Percentiles rank a stretch among this genome's conserved stretches.
phyloP scores from a whole-genome alignment of 2,797 vertebrate genomes.

The Neosilurus mollespiculum region DNA sequence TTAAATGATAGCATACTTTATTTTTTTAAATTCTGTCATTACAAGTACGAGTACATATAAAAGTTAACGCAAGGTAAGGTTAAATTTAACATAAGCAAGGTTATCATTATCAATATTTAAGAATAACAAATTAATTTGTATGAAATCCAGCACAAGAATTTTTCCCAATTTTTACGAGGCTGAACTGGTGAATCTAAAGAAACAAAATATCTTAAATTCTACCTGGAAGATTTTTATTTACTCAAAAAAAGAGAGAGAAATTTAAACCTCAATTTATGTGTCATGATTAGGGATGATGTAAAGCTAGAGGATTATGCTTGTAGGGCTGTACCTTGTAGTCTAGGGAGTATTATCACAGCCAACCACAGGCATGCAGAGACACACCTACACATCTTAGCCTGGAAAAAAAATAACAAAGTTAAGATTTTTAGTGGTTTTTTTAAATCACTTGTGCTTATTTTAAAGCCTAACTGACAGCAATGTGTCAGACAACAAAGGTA shows the following conservation, averaged over 20 bases:
- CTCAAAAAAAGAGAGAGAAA: background rate
- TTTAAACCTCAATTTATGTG: background rate
- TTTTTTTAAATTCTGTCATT: background rate
- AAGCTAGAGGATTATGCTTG: background rate
- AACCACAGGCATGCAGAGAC: slow-evolving; percentile 58
- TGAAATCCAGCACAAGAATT: slow-evolving; percentile 8
- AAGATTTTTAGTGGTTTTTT: background rate
- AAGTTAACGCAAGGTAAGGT: background rate
- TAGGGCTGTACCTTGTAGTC: slow-evolving; percentile 58
- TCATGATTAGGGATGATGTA: background rate
- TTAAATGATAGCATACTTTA: background rate
- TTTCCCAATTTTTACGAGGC: background rate
- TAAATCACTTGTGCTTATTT: background rate
- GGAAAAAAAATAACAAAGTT: background rate
- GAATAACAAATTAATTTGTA: background rate
- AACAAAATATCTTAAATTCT: background rate
- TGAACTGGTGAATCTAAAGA: background rate
- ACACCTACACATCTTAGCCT: slow-evolving; percentile 65
- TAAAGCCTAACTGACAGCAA: background rate
- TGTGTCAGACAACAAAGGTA: slow-evolving; percentile 11
- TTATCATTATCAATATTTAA: no score
- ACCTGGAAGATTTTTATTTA: background rate
- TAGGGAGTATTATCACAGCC: slow-evolving; percentile 46
- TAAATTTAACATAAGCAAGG: background rate
- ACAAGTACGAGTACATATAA: background rate